phyloP scores from a whole-genome alignment of 2,888 invertebrate species.

The Danaus chrysippus region DNA sequence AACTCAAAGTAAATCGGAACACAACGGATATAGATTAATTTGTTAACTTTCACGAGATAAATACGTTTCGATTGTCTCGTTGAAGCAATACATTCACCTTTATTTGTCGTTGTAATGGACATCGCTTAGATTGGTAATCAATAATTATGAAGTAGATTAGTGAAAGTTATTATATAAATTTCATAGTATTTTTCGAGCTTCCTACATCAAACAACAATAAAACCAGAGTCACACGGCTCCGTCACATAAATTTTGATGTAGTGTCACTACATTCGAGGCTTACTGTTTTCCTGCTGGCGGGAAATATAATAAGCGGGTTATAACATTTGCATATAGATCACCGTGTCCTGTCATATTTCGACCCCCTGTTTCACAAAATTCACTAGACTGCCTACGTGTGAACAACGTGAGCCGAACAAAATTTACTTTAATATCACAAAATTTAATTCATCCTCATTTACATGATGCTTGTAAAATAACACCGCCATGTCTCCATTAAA shows the following conservation, averaged over 20 bases:
- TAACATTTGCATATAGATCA: slow-evolving; percentile 78
- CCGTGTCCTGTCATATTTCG: slow-evolving; percentile 51
- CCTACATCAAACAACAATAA: slow-evolving; percentile 34
- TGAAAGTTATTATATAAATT: too few relatives aligned
- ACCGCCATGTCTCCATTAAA: slow-evolving; percentile 13
- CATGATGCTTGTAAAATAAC: slow-evolving; percentile 17
- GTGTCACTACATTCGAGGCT: slow-evolving; percentile 60
- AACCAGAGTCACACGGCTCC: slow-evolving; percentile 44
- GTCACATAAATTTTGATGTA: slow-evolving; percentile 67
- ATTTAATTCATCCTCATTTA: slow-evolving; percentile 19
- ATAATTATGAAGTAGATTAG: too few relatives aligned
- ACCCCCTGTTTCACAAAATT: slow-evolving; percentile 50
- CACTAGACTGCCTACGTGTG: slow-evolving; percentile 60
- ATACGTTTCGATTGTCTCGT: slow-evolving; percentile 52
- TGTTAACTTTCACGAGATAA: slow-evolving; percentile 60
- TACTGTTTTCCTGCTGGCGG: slow-evolving; percentile 57
- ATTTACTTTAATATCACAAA: slow-evolving; percentile 20
- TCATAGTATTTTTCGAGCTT: too few relatives aligned
- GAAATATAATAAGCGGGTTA: slow-evolving; percentile 77
- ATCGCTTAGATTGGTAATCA: background rate
- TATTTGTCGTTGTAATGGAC: background rate
- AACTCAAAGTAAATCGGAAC: slow-evolving; percentile 38
- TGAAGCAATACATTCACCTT: slow-evolving; percentile 50
- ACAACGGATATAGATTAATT: slow-evolving; percentile 59
- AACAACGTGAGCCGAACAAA: slow-evolving; percentile 41